phyloP scores from a whole-genome alignment of 2,888 invertebrate species.

The Allygus modestus region DNA sequence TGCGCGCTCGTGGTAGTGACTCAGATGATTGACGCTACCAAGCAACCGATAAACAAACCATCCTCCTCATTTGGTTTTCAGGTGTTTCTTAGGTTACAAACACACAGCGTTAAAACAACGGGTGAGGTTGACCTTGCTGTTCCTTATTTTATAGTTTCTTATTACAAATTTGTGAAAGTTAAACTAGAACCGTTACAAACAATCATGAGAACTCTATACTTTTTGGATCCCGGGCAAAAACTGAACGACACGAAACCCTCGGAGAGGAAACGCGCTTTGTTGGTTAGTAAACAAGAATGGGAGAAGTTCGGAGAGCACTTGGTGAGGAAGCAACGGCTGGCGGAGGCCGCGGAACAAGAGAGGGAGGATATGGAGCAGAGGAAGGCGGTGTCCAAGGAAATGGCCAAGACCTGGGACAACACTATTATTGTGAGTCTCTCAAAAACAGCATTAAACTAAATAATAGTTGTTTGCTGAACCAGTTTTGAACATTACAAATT shows the following conservation, averaged over 20 bases:
- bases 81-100: not conserved
- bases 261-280: constrained; percentile 51
- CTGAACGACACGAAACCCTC: constrained; percentile 52
- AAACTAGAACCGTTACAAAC: not conserved
- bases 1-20: no score
- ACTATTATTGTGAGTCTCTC: constrained; percentile 66
- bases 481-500: no score
- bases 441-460: not conserved
- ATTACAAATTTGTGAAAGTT: not conserved
- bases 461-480: no score
- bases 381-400: constrained; percentile 66
- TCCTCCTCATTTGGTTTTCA: not conserved
- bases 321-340: constrained; percentile 43
- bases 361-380: constrained; percentile 61
- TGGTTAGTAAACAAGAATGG: constrained; percentile 60
- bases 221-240: constrained; percentile 56
- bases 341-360: constrained; percentile 54
- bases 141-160: not conserved
- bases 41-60: not conserved
- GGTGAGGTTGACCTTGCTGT: not conserved
- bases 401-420: constrained; percentile 68
- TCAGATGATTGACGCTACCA: not conserved
- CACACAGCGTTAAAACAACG: not conserved
- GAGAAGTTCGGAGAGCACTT: constrained; percentile 56
- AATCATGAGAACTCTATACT: constrained; percentile 56